These are phyloP conservation scores for Conus ventricosus DNA, from an alignment of 1,140 invertebrate genomes.

Conservation along the genomic window DNA sequence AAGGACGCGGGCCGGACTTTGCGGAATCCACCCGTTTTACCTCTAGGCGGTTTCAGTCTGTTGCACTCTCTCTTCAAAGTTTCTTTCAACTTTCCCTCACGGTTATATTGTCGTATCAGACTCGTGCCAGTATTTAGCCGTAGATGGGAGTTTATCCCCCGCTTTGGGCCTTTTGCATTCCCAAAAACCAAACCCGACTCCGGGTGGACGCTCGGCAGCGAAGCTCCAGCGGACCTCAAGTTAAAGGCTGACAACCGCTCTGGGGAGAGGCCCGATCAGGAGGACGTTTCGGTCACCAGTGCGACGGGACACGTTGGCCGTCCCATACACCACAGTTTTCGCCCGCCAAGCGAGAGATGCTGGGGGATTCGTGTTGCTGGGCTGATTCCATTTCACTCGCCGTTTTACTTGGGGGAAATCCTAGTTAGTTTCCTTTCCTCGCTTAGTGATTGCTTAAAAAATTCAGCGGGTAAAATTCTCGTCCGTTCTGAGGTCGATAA, in stretches of 20 bases:
- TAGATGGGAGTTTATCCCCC: constrained; percentile 88
- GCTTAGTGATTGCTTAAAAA: constrained; percentile 93
- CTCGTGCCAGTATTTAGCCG: constrained; percentile 87
- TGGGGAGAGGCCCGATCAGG: constrained; percentile 81
- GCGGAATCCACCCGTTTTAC: constrained; percentile 79
- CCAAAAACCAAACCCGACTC: constrained; percentile 85
- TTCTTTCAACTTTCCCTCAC: constrained; percentile 93
- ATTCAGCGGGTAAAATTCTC: constrained; percentile 86
- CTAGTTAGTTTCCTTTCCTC: constrained; percentile 93
- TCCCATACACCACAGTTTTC: constrained; percentile 84
- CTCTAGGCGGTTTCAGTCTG: constrained; percentile 87
- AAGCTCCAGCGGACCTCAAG: constrained; percentile 73
- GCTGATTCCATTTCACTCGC: constrained; percentile 87
- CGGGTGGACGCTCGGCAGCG: constrained; percentile 78
- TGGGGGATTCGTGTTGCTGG: constrained; percentile 81
- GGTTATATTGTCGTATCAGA: constrained; percentile 93
- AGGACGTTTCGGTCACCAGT: constrained; percentile 79
- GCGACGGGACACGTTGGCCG: constrained; percentile 49
- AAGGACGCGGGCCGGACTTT: constrained; percentile 79
- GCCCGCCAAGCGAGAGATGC: constrained; percentile 70
- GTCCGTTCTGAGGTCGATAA: constrained; percentile 82
- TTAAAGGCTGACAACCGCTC: constrained; percentile 84
- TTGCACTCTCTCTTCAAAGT: constrained; percentile 93
- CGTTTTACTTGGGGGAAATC: constrained; percentile 85
- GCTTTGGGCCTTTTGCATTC: constrained; percentile 89